phyloP scores from a whole-genome alignment of 2,113 vertebrate species.

The Ramphastos sulfuratus region DNA sequence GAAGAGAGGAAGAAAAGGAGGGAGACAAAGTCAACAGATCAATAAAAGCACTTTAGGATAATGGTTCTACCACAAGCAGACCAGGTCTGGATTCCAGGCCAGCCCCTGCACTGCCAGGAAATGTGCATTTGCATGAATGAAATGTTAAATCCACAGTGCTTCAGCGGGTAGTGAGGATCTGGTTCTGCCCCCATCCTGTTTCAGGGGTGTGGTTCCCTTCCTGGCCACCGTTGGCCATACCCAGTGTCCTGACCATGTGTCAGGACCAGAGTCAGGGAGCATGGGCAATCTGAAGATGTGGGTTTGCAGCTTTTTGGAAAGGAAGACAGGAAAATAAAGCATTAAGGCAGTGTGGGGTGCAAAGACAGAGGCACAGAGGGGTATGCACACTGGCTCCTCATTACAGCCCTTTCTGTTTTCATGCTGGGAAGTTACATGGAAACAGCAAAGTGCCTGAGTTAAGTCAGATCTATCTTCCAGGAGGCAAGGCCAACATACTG shows the following conservation, averaged over 20 bases:
- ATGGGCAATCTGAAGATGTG: rapidly evolving
- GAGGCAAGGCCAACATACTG: background rate
- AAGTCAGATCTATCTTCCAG: background rate
- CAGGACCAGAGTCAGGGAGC: background rate
- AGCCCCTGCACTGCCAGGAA: slow-evolving; percentile 79
- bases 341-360: background rate
- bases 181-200: background rate
- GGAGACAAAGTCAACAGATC: slow-evolving; percentile 80
- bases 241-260: rapidly evolving
- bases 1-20: slow-evolving; percentile 54
- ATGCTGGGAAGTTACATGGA: background rate
- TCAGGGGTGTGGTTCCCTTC: background rate
- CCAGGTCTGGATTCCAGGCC: slow-evolving; percentile 45
- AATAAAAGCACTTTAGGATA: slow-evolving; percentile 85
- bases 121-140: slow-evolving; percentile 62
- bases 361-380: background rate
- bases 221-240: background rate
- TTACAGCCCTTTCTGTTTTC: background rate
- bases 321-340: background rate
- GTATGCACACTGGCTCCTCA: rapidly evolving
- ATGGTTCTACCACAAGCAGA: slow-evolving; percentile 72
- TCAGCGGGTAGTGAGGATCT: background rate
- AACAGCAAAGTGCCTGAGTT: background rate
- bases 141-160: slow-evolving; percentile 28
- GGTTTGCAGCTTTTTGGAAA: background rate